phyloP scores from a whole-genome alignment of 2,888 invertebrate genomes.

The Drosophila pullipes region DNA sequence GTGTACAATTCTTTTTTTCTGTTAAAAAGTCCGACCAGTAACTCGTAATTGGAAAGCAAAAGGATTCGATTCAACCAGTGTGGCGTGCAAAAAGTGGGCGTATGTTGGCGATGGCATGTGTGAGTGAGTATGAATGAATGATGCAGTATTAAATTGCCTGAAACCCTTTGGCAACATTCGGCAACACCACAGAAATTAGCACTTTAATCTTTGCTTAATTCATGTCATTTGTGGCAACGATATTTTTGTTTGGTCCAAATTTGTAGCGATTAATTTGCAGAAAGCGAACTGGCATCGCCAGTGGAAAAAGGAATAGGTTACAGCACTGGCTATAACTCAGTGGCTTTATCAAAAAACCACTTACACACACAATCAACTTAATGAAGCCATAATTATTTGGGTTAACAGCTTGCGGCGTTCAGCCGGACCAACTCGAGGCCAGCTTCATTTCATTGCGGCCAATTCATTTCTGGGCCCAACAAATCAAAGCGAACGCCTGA shows the following conservation, averaged over 20 bases:
- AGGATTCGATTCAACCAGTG: constrained; percentile 15
- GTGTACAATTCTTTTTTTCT: constrained; percentile 8
- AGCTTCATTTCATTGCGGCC: constrained; percentile 59
- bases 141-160: constrained; percentile 34
- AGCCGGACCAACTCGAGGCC: constrained; percentile 24
- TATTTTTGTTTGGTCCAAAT: constrained; percentile 51
- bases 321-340: constrained; percentile 64
- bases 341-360: constrained; percentile 79
- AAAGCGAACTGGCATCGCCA: constrained; percentile 14
- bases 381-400: constrained; percentile 81
- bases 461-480: constrained; percentile 60
- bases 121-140: constrained; percentile 2
- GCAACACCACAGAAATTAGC: constrained; percentile 50
- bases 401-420: constrained; percentile 78
- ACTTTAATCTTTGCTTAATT: constrained; percentile 74
- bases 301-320: constrained; percentile 16
- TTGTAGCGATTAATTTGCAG: constrained; percentile 61
- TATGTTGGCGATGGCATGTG: constrained; percentile 5
- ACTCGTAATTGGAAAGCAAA: constrained; percentile 50
- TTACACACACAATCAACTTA: constrained; percentile 79
- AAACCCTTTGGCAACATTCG: constrained; percentile 64
- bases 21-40: constrained; percentile 37
- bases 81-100: not conserved
- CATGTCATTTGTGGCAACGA: constrained; percentile 67
- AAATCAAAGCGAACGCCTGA: constrained; percentile 72